Percentiles rank a stretch among this genome's conserved stretches.
These are phyloP conservation scores for Chaetodon trifasciatus DNA, from an alignment of 2,797 vertebrate genomes.

Conservation along the genomic window DNA sequence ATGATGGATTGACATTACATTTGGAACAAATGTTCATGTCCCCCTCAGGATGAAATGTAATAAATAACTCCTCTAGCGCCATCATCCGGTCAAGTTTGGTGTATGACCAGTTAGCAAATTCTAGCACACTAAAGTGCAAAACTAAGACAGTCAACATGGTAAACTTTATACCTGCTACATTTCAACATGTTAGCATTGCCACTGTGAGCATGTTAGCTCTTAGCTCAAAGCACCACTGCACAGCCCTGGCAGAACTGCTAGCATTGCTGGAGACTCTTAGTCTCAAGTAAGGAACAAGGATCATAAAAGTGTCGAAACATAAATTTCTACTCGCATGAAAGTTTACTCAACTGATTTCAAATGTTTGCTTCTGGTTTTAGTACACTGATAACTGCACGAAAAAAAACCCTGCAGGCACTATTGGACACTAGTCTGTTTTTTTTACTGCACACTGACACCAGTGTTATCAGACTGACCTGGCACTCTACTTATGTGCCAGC, in stretches of 20 bases:
- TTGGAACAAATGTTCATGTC: neutral
- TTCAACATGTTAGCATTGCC: neutral
- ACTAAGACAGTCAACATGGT: neutral
- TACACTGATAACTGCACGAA: neutral
- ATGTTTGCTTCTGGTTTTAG: neutral
- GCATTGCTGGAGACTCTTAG: neutral
- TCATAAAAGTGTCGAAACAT: neutral
- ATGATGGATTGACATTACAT: neutral
- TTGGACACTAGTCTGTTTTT: neutral
- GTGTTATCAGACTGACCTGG: constrained; percentile 6
- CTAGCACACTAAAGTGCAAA: neutral
- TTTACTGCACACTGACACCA: neutral
- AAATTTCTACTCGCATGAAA: neutral
- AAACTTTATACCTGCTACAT: neutral
- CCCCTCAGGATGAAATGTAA: neutral
- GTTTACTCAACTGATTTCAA: neutral
- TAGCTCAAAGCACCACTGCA: too few species aligned
- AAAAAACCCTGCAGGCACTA: neutral
- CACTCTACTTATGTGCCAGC: neutral
- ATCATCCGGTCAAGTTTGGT: neutral
- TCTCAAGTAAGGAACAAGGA: neutral
- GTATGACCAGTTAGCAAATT: neutral
- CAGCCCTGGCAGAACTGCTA: neutral
- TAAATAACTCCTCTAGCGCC: neutral
- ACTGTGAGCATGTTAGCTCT: neutral